Base-by-base conservation (phyloP, 2,797 vertebrate species). In the Lepilemur ruficaudatus region DNA sequence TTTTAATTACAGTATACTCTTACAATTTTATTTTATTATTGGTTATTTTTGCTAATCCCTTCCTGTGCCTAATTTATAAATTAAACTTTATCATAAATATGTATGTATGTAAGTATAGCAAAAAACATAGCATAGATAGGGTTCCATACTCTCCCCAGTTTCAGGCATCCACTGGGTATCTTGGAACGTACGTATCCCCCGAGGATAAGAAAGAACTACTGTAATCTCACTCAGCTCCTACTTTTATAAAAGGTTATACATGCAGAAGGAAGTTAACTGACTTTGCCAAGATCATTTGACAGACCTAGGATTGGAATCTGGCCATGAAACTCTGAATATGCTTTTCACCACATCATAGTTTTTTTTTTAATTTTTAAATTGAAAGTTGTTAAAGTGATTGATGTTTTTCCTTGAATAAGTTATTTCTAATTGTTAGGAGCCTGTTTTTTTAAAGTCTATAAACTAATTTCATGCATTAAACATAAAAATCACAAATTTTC, bases 181-280 rank as follows among this genome's bases (percentile, higher is more conserved):
- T 79, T 38, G 76, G 76, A 55, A 79, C 2, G n/a, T 9, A 79
- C 2, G n/a, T 9, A 55, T 55, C n/a, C 7, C 50, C 4, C 7
- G 7, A 79, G 50, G 50, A 79, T 9, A 79, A 79, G 52, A 14
- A n/a, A 38, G n/a, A 13, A 55, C 76, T 79, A 55, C n/a, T 25
- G 7, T 86, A 48, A 59, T 72, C 41, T 38, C 11, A 22, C 84
- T 88, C 70, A 92, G 38, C 46, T 5, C 35, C 28, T 82, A 86
- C 22, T 79, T 94, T 94, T 72, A 90, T 32, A 91, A 91, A 94
- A 96, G 55, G 43, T 96, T 96, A 63, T 35, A 93, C 92, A 89
- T 80, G 55, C 63, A 91, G 35, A 81, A 48, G 59, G 5, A 84
- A 84, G 52, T 93, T 88, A 90, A 92, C 9, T 76, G 35, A 96